Evolutionary conservation across 2,888 invertebrate species (phyloP).

Genomic region (Margaritifera margaritifera): DNA sequence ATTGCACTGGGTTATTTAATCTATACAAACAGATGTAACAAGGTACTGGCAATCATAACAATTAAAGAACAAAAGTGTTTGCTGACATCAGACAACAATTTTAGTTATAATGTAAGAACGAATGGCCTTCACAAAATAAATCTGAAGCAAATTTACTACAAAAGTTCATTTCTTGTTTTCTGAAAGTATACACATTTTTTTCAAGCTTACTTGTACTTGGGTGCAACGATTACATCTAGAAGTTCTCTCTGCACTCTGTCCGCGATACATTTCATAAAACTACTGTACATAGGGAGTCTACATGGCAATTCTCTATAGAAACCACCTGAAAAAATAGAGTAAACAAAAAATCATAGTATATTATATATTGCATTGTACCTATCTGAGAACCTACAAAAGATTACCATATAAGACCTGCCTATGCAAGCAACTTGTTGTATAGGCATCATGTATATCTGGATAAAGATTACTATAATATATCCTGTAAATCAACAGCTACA

Average conservation of each 20-base stretch:
- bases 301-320: conserved; percentile 20
- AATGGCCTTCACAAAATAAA: too few relatives aligned
- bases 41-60: not conserved
- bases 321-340: conserved; percentile 14
- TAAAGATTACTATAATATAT: too few relatives aligned
- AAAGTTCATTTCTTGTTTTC: not conserved
- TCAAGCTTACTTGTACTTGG: conserved; percentile 35
- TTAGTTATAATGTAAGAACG: too few relatives aligned
- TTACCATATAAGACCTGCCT: too few relatives aligned
- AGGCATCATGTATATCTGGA: too few relatives aligned
- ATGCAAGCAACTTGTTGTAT: too few relatives aligned
- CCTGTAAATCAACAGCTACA: too few relatives aligned
- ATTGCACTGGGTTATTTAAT: too few relatives aligned
- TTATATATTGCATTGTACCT: not conserved
- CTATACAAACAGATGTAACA: too few relatives aligned
- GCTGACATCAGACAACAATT: too few relatives aligned
- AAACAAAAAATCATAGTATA: not conserved
- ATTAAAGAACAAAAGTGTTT: not conserved
- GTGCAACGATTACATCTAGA: conserved; percentile 26
- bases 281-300: conserved; percentile 34
- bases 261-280: conserved; percentile 15
- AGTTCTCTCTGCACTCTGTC: conserved; percentile 24
- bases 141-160: not conserved
- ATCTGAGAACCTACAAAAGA: too few relatives aligned
- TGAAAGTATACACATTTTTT: not conserved